Conservation (phyloP, 2,797 vertebrate genomes). For the Psittacula derbiana region DNA sequence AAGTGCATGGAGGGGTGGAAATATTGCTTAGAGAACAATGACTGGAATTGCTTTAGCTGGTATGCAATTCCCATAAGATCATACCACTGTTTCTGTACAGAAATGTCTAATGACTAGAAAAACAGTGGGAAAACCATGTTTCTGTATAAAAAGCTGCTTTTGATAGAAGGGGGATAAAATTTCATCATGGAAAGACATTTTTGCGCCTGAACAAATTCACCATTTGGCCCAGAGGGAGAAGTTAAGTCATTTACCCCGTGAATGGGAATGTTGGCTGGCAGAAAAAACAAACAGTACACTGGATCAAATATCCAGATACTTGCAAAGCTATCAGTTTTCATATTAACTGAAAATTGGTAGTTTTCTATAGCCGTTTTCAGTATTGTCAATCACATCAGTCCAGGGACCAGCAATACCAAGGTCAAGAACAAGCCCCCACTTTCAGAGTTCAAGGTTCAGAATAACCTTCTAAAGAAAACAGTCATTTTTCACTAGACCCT, state of each 20-base stretch:
- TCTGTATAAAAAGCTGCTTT: conserved; percentile 25
- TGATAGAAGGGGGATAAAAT: not conserved
- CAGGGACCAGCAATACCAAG: not conserved
- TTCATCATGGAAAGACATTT: not conserved
- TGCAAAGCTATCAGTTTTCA: not conserved
- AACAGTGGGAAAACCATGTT: conserved; percentile 2
- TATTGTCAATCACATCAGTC: not conserved
- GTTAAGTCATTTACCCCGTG: not conserved
- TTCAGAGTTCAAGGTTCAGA: conserved; percentile 11
- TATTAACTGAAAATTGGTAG: not conserved
- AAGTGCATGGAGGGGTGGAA: not conserved
- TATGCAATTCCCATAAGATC: not conserved
- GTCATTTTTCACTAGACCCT: not conserved
- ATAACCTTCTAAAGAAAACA: not conserved
- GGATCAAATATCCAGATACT: not conserved
- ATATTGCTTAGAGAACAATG: not conserved
- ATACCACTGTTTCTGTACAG: not conserved
- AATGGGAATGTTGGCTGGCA: not conserved
- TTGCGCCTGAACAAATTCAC: conserved; percentile 18
- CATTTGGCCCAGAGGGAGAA: not conserved
- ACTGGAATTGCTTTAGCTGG: conserved; percentile 33
- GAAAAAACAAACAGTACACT: not conserved
- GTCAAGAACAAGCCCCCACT: not conserved
- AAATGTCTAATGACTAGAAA: conserved; percentile 17
- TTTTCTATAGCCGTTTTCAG: not conserved